Base-by-base conservation (phyloP, 2,888 invertebrate species). In the Apoderus coryli region DNA sequence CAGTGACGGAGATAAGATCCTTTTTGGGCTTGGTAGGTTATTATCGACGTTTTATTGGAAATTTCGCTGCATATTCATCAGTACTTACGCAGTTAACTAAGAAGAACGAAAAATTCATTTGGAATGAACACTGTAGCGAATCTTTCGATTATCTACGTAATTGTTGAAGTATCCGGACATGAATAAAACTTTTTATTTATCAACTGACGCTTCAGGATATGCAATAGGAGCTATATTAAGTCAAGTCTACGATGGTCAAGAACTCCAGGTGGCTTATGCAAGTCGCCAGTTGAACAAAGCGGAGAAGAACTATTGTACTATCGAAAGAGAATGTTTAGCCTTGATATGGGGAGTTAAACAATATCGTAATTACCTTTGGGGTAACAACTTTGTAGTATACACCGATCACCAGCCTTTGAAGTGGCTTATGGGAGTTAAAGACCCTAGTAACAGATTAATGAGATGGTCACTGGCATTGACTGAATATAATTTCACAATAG, bases 171-270 rank as follows among this genome's bases (percentile, higher is more conserved):
- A 45, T 11, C 46, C 44, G n/a, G 40, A 46, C 27, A 34, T 44
- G 16, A 16, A 36, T 2, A 29, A 23, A 5, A 27, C 22, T 9
- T 44, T 44, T 19, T 16, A 36, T 42, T 39, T 1, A n/a, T n/a
- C n/a, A n/a, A n/a, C n/a, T n/a, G n/a, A n/a, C n/a, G n/a, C n/a
- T n/a, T n/a, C n/a, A n/a, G 34, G 33, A 0, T 33, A 28, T 14
- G 46, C 45, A 3, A 29, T 50, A 3, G 46, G 44, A 2, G 41
- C 39, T 2, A 32, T 47, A 4, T 27, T 50, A 4, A 26, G 34
- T 7, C 47, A 50, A 27, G 28, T 16, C 10, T 22, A 35, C 6
- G 30, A 40, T 14, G 39, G 35, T 3, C 31, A 30, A 10, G 39
- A 41, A 32, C 14, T 34, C 3, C 39, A 41, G 2, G 25, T 41